Evolutionary conservation across 1,140 invertebrate genomes (phyloP).

Genomic region (Calephelis nemesis): DNA sequence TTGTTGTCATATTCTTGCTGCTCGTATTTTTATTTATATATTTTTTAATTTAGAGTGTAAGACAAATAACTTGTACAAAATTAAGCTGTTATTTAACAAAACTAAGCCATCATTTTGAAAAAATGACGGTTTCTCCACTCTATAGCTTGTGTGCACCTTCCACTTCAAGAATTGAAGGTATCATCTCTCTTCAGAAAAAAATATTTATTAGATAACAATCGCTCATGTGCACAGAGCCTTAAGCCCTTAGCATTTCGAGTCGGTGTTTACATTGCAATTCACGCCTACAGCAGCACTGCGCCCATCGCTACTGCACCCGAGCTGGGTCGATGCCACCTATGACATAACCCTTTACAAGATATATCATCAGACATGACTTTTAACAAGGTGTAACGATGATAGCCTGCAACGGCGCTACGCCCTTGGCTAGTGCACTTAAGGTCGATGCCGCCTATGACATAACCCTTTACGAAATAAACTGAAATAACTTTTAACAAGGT

Average conservation of each 20-base stretch:
- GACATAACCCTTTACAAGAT: slow-evolving; percentile 3
- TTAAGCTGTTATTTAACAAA: too few relatives aligned
- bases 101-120: too few relatives aligned
- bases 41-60: too few relatives aligned
- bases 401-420: neutral
- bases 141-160: too few relatives aligned
- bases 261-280: slow-evolving; percentile 24
- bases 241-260: slow-evolving; percentile 18
- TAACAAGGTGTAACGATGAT: neutral
- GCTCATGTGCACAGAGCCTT: neutral
- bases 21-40: neutral
- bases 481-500: too few relatives aligned
- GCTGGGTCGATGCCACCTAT: slow-evolving; percentile 10
- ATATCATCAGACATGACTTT: neutral
- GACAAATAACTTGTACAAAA: too few relatives aligned
- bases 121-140: too few relatives aligned
- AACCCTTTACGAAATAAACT: too few relatives aligned
- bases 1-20: too few relatives aligned
- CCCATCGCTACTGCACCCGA: slow-evolving; percentile 2
- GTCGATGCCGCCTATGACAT: too few relatives aligned
- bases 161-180: too few relatives aligned
- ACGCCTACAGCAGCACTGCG: slow-evolving; percentile 14
- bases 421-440: too few relatives aligned
- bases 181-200: neutral
- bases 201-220: neutral